Evolutionary conservation across 37 sponge, comb jelly and placozoan species (phyloP).

Genomic region (Aphrocallistes beatrix): DNA sequence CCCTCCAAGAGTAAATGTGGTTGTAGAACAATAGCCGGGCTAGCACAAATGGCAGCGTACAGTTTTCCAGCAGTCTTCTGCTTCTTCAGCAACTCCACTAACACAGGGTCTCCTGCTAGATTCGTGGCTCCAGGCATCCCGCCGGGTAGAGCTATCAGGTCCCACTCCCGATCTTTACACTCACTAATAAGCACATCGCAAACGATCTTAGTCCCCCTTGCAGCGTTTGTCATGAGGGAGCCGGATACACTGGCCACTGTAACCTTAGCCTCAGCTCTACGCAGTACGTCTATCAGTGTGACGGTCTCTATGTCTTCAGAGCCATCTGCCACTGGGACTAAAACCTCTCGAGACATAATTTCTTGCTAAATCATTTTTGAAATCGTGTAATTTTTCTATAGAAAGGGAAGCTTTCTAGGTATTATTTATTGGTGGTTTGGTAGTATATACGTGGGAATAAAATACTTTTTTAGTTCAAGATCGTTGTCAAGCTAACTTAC

Average conservation of each 20-base stretch:
- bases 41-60: conserved; percentile 9
- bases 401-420: too few relatives aligned
- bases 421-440: too few relatives aligned
- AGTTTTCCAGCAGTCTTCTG: neutral
- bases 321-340: neutral
- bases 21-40: neutral
- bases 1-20: neutral
- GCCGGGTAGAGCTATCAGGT: neutral
- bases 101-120: neutral
- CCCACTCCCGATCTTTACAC: neutral
- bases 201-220: neutral
- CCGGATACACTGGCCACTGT: neutral
- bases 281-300: neutral
- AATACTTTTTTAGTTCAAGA: too few relatives aligned
- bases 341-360: neutral
- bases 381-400: too few relatives aligned
- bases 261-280: neutral
- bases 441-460: too few relatives aligned
- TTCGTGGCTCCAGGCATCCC: conserved; percentile 13
- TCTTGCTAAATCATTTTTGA: too few relatives aligned
- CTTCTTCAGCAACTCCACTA: neutral
- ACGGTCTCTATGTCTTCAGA: conserved; percentile 13
- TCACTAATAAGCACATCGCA: neutral
- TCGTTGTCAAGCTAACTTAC: too few relatives aligned
- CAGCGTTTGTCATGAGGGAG: neutral